Conservation (phyloP, 2,113 vertebrate genomes). For the Passer montanus region DNA sequence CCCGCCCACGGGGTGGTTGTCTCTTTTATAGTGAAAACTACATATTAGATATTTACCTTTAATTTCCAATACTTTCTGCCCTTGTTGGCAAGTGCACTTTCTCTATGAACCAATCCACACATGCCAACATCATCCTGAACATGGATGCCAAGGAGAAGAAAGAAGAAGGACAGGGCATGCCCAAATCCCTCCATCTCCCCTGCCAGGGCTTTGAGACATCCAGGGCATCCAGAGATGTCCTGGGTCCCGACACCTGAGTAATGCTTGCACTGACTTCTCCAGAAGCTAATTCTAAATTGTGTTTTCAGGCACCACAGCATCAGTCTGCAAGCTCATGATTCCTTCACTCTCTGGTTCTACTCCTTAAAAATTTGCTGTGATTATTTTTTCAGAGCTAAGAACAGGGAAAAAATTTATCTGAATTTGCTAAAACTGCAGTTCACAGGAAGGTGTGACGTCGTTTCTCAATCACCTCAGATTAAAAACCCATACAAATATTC, state of each 20-base stretch:
- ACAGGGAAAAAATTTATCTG: background rate
- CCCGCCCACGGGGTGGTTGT: no score
- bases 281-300: background rate
- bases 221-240: no score
- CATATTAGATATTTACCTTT: no score
- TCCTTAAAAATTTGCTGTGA: background rate
- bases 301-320: background rate
- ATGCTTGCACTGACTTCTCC: background rate
- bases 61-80: no score
- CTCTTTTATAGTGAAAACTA: no score
- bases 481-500: background rate
- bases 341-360: background rate
- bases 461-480: background rate
- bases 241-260: background rate
- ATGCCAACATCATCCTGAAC: no score
- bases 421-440: background rate
- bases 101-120: no score
- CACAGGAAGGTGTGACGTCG: background rate
- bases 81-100: no score
- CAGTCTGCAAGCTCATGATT: background rate
- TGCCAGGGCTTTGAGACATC: no score
- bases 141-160: no score
- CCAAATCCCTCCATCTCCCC: no score
- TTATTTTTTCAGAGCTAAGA: background rate
- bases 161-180: no score